Conservation (phyloP, 2,113 vertebrate species). For the Caranx melampygus region DNA sequence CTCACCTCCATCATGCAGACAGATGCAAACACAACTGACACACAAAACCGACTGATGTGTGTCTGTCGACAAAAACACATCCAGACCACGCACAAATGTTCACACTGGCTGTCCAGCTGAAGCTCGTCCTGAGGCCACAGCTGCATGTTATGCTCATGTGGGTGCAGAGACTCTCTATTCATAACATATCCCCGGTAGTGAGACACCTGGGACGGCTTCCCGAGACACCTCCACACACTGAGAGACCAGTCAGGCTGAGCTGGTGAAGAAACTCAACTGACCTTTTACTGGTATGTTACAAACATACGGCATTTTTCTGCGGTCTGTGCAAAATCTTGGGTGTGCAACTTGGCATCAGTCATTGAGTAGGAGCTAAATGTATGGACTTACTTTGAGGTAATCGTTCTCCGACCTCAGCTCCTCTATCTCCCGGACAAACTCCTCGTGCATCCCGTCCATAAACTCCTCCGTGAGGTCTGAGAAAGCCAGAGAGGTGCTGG, state of each 20-base stretch:
- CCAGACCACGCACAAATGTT: neutral
- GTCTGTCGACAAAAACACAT: neutral
- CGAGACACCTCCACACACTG: conserved; percentile 18
- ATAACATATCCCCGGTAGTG: conserved; percentile 34
- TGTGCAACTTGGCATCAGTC: too few relatives aligned
- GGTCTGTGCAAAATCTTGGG: neutral
- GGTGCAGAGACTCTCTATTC: conserved; percentile 21
- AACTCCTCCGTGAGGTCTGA: conserved; percentile 97
- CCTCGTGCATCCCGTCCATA: conserved; percentile 90
- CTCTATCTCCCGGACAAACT: conserved; percentile 93
- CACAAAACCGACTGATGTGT: neutral
- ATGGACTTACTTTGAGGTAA: conserved; percentile 93
- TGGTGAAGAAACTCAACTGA: conserved; percentile 1
- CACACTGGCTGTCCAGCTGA: neutral
- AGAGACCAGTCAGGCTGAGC: conserved; percentile 17
- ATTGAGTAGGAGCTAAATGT: neutral
- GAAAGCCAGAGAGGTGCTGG: conserved; percentile 94
- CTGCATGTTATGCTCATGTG: conserved; percentile 31
- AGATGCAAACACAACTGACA: neutral
- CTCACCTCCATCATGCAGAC: conserved; percentile 11
- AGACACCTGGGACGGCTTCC: conserved; percentile 37
- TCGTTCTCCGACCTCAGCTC: conserved; percentile 97
- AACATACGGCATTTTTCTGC: neutral
- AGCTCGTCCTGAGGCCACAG: neutral
- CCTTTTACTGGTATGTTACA: neutral